Base-by-base conservation (phyloP, 2,797 vertebrate species). In the Morelia viridis region DNA sequence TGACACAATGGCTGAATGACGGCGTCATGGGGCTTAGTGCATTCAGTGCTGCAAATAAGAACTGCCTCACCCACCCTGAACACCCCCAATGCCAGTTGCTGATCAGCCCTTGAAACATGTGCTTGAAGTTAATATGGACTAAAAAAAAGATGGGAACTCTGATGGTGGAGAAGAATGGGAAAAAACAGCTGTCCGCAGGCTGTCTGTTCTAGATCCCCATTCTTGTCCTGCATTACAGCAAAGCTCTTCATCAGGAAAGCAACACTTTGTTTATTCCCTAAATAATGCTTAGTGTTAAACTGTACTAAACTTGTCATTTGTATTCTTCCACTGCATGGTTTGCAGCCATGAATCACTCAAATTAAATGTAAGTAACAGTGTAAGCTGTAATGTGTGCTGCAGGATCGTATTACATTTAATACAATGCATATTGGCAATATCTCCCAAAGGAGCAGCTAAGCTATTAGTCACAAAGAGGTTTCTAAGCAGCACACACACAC, bases 1-100 rank as follows among this genome's bases (percentile, higher is more conserved):
- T 96, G 96, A 95, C 97, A 97, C 96, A 97, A 98, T 97, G 88
- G 88, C 92, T 97, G 97, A 97, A 92, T 97, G 97, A 98, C 95
- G 96, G 96, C 96, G 94, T 96, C 97, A 97, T 96, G 97, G 91
- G 94, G 97, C 85, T 97, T 94, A 96, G 94, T 93, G 94, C 94
- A 95, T 95, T 96, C 97, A 97, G 96, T 96, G 96, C 97, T 96
- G 96, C 93, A 97, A 97, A 97, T 96, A 97, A 97, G 96, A 97
- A 96, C 94, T 93, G 95, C 71, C 26, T 93, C 94, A 93, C 57
- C 28, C 28, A 4, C 9, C 31, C n/a, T 15, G 2, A 41, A 84
- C 90, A 56, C 90, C 94, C 95, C 96, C 97, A 97, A 96, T 92
- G 95, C 96, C 90, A 95, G 46, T 92, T 95, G 96, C 94, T 96